These are phyloP conservation scores for Rhyzopertha dominica DNA, from an alignment of 1,140 invertebrate species.

Conservation along the genomic window DNA sequence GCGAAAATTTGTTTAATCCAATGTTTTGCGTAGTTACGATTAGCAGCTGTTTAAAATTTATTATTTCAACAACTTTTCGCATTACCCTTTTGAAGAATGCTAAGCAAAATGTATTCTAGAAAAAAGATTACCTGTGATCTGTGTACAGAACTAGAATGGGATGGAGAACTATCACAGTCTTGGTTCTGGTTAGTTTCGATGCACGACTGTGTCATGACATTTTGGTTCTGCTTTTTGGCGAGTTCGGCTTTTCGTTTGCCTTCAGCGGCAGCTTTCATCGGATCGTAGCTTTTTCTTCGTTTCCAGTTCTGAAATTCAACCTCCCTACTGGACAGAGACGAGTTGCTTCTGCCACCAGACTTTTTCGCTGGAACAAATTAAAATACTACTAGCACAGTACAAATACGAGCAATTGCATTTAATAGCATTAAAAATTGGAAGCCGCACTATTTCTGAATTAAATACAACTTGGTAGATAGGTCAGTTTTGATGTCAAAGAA, in stretches of 20 bases:
- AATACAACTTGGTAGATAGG: too few species aligned
- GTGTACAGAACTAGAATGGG: slow-evolving; percentile 45
- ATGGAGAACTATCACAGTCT: slow-evolving; percentile 43
- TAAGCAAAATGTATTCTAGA: too few species aligned
- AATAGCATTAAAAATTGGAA: too few species aligned
- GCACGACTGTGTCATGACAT: slow-evolving; percentile 38
- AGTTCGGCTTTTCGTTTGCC: slow-evolving; percentile 59
- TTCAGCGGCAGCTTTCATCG: slow-evolving; percentile 79
- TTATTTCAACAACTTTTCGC: too few species aligned
- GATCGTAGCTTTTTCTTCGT: slow-evolving; percentile 83
- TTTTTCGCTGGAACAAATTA: slow-evolving; percentile 54
- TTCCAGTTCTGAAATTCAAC: slow-evolving; percentile 91
- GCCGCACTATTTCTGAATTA: too few species aligned
- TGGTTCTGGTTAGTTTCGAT: slow-evolving; percentile 35
- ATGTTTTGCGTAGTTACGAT: too few species aligned
- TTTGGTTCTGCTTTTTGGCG: slow-evolving; percentile 30
- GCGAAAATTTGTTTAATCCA: too few species aligned
- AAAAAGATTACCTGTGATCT: slow-evolving; percentile 39
- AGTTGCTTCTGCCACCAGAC: slow-evolving; percentile 53
- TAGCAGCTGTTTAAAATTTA: too few species aligned
- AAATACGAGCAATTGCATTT: too few species aligned
- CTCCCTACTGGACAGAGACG: slow-evolving; percentile 61
- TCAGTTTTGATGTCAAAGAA: too few species aligned
- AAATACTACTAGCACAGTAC: too few species aligned
- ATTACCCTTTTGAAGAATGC: too few species aligned